Base-by-base conservation (phyloP, 2,888 invertebrate genomes). In the Drosophila infuscata region DNA sequence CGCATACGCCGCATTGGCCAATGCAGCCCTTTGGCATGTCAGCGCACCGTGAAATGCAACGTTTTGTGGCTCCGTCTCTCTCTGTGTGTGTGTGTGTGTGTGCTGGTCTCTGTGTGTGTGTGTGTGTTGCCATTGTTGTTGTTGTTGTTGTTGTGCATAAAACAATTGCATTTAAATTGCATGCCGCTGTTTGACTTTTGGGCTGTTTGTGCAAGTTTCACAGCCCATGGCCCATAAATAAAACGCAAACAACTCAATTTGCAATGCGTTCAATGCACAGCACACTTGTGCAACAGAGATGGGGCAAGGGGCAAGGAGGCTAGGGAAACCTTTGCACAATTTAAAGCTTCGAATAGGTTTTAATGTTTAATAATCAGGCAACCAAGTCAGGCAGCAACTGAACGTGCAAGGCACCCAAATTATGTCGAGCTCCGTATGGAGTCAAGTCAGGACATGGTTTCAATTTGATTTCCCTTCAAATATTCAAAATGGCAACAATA, bases 151-250 rank as follows among this genome's bases (percentile, higher is more conserved):
- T 51, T 62, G 67, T 71, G 67, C 73, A 75, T 76, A 78, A 84
- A 90, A 90, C 89, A 90, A 90, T 89, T 81, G 85, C 84, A 84
- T 90, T 90, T 83, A 89, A 89, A 89, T 84, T 89, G 81, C 83
- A 83, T 75, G 67, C 81, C 73, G 80, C 73, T 89, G 79, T 82
- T 84, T 82, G 77, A 87, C 84, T 89, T 81, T 83, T 83, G 88
- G 79, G 75, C 70, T 68, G 68, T 71, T 71, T 76, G 70, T 49
- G 66, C 61, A 70, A 83, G 58, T 88, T 86, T 60, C 64, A 70
- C 76, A 62, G 82, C 74, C 69, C 70, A 60, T 71, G 76, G 71
- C 74, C 69, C 81, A 86, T 85, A 89, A 87, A 85, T 85, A 87
- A 83, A 81, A 81, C 33, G 76, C 75, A 76, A 84, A 89, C 89